A percentile compares a stretch with the other conserved stretches of the same genome.
Conservation (phyloP, 2,797 vertebrate species). For the Phrynocephalus vlangalii region DNA sequence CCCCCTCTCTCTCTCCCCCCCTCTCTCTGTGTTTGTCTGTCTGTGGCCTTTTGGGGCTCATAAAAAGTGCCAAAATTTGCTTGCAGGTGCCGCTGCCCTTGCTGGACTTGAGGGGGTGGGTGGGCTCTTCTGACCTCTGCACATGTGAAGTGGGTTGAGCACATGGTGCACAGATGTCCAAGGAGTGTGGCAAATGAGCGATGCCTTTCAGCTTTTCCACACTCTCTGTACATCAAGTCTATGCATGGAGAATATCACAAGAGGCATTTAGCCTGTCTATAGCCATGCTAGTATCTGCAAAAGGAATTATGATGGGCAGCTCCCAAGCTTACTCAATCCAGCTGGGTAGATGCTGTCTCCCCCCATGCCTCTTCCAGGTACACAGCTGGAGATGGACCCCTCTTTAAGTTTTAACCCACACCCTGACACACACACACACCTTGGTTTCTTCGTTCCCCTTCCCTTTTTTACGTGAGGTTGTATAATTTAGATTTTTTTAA, state of each 20-base stretch:
- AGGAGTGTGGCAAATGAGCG: too few relatives aligned
- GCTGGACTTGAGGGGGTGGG: not conserved
- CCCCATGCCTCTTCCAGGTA: not conserved
- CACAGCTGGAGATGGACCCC: not conserved
- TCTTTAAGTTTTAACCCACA: not conserved
- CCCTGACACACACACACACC: too few relatives aligned
- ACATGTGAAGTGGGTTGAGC: too few relatives aligned
- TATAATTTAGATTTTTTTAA: not conserved
- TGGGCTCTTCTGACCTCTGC: too few relatives aligned
- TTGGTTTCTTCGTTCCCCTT: not conserved
- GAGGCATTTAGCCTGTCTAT: not conserved
- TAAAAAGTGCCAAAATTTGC: slow-evolving; percentile 55
- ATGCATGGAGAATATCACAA: too few relatives aligned
- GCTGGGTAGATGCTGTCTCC: not conserved
- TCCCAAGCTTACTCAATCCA: not conserved
- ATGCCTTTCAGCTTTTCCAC: not conserved
- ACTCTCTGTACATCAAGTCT: not conserved
- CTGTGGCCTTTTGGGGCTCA: not conserved
- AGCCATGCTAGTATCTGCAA: not conserved
- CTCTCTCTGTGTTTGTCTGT: too few relatives aligned
- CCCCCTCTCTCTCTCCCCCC: not conserved
- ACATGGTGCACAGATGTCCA: too few relatives aligned
- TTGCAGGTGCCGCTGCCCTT: slow-evolving; percentile 1
- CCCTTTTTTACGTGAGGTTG: not conserved
- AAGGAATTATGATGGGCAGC: not conserved